Evolutionary conservation across 2,888 invertebrate genomes (phyloP).

Genomic region (Drosophila mimica): DNA sequence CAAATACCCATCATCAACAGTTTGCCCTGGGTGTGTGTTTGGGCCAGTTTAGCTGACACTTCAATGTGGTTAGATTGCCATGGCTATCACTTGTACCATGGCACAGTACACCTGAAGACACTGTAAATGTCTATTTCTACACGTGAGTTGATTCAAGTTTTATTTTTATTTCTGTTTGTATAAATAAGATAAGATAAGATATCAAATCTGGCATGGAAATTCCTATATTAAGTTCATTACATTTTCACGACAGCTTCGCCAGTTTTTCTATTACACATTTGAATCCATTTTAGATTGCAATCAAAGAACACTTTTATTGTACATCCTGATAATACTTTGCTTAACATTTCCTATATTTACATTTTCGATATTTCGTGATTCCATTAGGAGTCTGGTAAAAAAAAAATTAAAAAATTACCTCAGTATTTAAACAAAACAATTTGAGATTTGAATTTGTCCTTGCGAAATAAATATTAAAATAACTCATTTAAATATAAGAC

Average conservation of each 20-base stretch:
- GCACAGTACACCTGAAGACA: not conserved
- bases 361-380: not conserved
- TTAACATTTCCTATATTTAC: not conserved
- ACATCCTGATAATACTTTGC: not conserved
- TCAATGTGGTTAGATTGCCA: slow-evolving; percentile 2
- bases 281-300: not conserved
- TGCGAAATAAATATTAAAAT: not conserved
- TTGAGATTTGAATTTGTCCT: not conserved
- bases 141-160: not conserved
- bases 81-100: not conserved
- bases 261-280: not conserved
- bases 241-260: not conserved
- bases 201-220: not conserved
- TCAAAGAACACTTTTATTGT: not conserved
- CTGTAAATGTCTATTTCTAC: not conserved
- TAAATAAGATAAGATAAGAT: too few species aligned
- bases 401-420: too few species aligned
- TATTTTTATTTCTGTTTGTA: not conserved
- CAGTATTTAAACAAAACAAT: not conserved
- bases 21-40: slow-evolving; percentile 11
- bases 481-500: not conserved
- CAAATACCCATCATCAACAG: slow-evolving; percentile 38
- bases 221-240: not conserved
- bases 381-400: not conserved
- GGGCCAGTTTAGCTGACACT: slow-evolving; percentile 15